Conservation (phyloP, 92 coral and sea anemone species). For the Phymanthus crucifer region DNA sequence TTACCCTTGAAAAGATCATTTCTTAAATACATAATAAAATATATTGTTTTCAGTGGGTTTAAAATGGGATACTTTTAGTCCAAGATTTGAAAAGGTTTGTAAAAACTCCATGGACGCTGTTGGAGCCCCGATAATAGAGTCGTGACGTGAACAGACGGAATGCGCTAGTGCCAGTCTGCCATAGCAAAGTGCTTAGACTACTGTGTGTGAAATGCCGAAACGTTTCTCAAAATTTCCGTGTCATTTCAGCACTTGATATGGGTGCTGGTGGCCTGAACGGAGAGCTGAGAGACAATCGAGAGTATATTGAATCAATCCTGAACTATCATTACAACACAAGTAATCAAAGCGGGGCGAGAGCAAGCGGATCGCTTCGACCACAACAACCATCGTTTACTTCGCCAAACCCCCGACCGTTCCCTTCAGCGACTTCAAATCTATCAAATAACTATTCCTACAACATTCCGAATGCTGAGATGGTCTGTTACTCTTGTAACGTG, state of each 20-base stretch:
- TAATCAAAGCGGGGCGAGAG: conserved; percentile 37
- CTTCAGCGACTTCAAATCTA: conserved; percentile 36
- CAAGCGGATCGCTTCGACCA: conserved; percentile 24
- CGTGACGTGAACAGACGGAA: background rate
- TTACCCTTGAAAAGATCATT: too few species aligned
- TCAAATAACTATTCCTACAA: conserved; percentile 18
- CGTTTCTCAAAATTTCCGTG: background rate
- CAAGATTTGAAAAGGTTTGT: background rate
- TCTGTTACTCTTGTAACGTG: conserved; percentile 73
- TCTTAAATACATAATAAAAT: background rate
- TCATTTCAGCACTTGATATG: conserved; percentile 56
- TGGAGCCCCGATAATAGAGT: background rate
- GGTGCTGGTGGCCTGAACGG: conserved; percentile 93
- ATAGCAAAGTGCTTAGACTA: too few species aligned
- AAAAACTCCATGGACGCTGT: background rate
- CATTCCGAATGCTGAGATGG: conserved; percentile 62
- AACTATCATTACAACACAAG: conserved; percentile 55
- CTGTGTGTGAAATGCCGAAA: background rate
- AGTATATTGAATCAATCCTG: conserved; percentile 62
- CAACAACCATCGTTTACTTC: conserved; percentile 11
- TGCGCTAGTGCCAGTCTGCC: background rate
- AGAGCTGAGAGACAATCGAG: conserved; percentile 72
- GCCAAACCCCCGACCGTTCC: conserved; percentile 12
- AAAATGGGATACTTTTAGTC: background rate
- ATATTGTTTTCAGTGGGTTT: background rate